These are phyloP conservation scores for Gonocerus acuteangulatus DNA, from an alignment of 2,888 invertebrate species.

Conservation along the genomic window DNA sequence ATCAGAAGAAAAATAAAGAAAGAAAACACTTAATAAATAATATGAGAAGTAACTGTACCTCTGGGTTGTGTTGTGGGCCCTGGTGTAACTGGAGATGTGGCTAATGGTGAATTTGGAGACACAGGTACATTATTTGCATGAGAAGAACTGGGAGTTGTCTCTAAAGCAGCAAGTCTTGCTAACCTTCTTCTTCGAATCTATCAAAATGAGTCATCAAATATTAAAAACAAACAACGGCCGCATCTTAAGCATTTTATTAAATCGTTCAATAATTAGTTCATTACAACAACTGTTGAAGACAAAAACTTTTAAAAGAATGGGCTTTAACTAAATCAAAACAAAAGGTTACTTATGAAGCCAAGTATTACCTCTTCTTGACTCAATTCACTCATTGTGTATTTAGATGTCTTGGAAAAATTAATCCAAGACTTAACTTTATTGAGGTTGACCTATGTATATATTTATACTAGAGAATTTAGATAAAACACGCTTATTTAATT, in stretches of 20 bases:
- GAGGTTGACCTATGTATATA: background rate
- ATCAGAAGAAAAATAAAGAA: too few species aligned
- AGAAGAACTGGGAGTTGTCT: conserved; percentile 39
- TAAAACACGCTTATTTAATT: conserved; percentile 3
- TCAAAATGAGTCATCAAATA: conserved; percentile 22
- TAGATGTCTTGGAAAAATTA: background rate
- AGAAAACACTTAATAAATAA: too few species aligned
- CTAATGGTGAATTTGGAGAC: conserved; percentile 42
- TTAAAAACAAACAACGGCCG: background rate
- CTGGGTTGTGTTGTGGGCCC: conserved; percentile 43
- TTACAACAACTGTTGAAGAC: too few species aligned
- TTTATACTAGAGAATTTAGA: conserved; percentile 15
- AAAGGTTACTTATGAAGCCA: conserved; percentile 27
- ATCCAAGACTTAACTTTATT: conserved; percentile 11
- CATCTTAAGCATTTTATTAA: too few species aligned
- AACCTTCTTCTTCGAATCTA: conserved; percentile 70
- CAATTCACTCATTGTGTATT: conserved; percentile 64
- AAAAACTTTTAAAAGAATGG: too few species aligned
- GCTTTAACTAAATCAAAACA: conserved; percentile 5
- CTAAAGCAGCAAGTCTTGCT: conserved; percentile 60
- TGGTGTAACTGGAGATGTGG: conserved; percentile 47
- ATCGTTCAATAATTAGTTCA: too few species aligned
- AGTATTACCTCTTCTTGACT: conserved; percentile 73
- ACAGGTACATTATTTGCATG: conserved; percentile 42
- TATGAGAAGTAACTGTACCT: conserved; percentile 29